phyloP scores from a whole-genome alignment of 2,888 invertebrate species.

The Stenotaenia linearis region DNA sequence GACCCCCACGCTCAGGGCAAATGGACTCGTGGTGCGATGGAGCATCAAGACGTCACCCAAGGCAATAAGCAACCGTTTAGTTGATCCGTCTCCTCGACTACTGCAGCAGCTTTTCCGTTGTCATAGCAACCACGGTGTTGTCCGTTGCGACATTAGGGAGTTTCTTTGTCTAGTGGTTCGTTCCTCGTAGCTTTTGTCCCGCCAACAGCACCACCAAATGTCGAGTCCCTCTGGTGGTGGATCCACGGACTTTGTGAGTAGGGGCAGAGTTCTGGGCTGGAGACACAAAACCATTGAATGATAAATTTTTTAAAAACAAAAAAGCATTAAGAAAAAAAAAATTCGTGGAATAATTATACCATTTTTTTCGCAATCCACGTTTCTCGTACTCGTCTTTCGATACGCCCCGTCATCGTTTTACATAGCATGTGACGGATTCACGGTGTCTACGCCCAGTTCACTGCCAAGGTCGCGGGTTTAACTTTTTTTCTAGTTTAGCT shows the following conservation, averaged over 20 bases:
- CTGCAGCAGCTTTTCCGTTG: background rate
- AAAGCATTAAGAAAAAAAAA: background rate
- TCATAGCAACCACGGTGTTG: background rate
- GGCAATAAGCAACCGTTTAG: background rate
- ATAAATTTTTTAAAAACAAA: background rate
- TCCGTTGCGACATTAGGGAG: background rate
- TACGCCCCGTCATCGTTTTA: background rate
- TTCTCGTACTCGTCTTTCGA: background rate
- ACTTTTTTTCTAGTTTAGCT: slow-evolving; percentile 26
- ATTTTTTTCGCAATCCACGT: background rate
- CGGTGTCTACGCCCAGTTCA: slow-evolving; percentile 28
- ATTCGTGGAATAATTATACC: background rate
- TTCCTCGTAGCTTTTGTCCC: background rate
- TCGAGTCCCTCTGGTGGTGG: background rate
- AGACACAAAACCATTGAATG: background rate
- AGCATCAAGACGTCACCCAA: background rate
- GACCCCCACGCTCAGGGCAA: background rate
- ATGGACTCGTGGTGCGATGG: background rate
- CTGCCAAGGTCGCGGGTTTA: slow-evolving; percentile 34
- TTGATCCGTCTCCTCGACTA: background rate
- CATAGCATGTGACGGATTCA: background rate
- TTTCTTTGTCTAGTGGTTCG: background rate
- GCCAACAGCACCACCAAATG: background rate
- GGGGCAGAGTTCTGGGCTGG: background rate
- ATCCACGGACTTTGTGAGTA: background rate